A percentile compares a stretch with the other conserved stretches of the same genome.
These are phyloP conservation scores for Dasyprocta punctata DNA, from an alignment of 2,113 vertebrate genomes.

Conservation along the genomic window DNA sequence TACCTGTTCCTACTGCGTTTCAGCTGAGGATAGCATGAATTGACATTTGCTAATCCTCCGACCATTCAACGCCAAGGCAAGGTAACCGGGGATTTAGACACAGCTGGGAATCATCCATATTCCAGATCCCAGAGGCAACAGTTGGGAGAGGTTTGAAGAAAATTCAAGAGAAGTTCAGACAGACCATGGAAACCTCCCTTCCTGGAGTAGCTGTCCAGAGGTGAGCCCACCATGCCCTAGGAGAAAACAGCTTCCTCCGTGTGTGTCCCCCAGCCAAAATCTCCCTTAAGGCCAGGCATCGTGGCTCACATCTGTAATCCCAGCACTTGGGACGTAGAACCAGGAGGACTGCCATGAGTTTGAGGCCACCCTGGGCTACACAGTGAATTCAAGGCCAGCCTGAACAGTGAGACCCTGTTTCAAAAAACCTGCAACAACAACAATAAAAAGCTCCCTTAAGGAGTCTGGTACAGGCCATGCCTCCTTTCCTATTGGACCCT, in stretches of 20 bases:
- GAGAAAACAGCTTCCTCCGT: not conserved
- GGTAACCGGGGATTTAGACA: not conserved
- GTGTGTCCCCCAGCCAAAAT: not conserved
- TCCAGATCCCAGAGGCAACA: not conserved
- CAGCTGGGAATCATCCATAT: not conserved
- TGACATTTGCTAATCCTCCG: slow-evolving; percentile 18
- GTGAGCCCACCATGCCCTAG: not conserved
- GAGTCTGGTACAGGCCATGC: not conserved
- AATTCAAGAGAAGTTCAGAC: not conserved
- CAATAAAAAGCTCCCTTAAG: not conserved
- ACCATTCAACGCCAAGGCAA: not conserved
- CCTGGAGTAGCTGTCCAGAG: not conserved
- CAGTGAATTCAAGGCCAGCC: not conserved
- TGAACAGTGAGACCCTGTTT: not conserved
- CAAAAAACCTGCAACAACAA: not conserved
- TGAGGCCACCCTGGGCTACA: not conserved
- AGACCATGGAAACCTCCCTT: not conserved
- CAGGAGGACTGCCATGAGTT: not conserved
- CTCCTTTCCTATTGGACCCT: slow-evolving; percentile 10
- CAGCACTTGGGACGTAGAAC: not conserved
- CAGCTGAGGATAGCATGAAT: not conserved
- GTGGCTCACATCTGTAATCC: not conserved
- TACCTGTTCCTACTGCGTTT: not conserved
- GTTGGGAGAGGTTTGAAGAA: not conserved
- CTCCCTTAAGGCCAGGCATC: not conserved